phyloP scores from a whole-genome alignment of 2,797 vertebrate genomes.

The Hyperoplus immaculatus region DNA sequence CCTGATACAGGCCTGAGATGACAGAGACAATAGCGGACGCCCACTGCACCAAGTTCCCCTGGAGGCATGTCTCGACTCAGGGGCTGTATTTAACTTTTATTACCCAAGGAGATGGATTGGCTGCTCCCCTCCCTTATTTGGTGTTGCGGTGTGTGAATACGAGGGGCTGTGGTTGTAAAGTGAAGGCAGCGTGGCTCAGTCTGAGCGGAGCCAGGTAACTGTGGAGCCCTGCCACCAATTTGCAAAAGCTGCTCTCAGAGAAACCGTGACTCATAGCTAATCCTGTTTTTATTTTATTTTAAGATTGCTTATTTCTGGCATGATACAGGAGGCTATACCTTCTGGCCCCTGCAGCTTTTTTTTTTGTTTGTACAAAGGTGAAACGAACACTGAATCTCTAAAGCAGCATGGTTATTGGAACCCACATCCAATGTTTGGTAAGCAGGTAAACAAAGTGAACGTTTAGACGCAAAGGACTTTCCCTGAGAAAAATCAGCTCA shows the following conservation, averaged over 20 bases:
- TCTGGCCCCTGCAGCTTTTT: not conserved
- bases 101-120: constrained; percentile 68
- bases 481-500: not conserved
- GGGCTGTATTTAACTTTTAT: constrained; percentile 81
- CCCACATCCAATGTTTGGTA: not conserved
- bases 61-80: constrained; percentile 65
- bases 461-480: not conserved
- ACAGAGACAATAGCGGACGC: constrained; percentile 70
- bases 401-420: not conserved
- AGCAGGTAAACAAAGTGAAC: not conserved
- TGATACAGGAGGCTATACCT: not conserved
- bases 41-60: constrained; percentile 57
- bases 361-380: constrained; percentile 20
- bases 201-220: constrained; percentile 78
- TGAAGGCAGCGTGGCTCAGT: constrained; percentile 63
- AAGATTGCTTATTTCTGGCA: constrained; percentile 6
- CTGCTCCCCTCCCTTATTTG: constrained; percentile 70
- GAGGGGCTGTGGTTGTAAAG: constrained; percentile 60
- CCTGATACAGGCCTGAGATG: constrained; percentile 60
- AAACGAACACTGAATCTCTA: not conserved
- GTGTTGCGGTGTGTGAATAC: constrained; percentile 37
- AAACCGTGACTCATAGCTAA: constrained; percentile 33
- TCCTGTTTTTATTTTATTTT: constrained; percentile 3
- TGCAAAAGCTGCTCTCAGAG: constrained; percentile 20
- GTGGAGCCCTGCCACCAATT: constrained; percentile 32